Base-by-base conservation (phyloP, 2,113 vertebrate species). In the Alexandromys fortis region DNA sequence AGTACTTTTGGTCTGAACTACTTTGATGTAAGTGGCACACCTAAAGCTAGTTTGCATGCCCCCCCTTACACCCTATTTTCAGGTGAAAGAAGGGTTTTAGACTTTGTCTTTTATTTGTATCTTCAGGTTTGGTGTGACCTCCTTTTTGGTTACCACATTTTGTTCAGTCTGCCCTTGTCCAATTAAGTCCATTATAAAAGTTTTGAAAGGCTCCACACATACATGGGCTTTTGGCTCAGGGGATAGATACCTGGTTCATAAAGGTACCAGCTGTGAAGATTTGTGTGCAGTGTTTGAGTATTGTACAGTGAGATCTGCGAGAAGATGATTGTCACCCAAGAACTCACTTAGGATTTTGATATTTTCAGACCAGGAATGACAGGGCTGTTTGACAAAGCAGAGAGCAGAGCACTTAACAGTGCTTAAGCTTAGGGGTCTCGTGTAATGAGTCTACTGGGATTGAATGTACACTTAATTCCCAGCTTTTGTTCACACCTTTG, bases 381-480 rank as follows among this genome's bases (percentile, higher is more conserved):
- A 68, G 19, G 45, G 9, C 7, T 67, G 0, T 88, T 97, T 67
- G 88, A 88, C 67, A 55, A 45, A 81, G 58, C 49, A 91, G 13
- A n/a, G 38, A 67, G 14, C 70, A 72, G 38, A 67, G 11, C 35
- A 72, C 2, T 86, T 81, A 52, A 21, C 70, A 90, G 89, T 77
- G 58, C 52, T 70, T 78, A 70, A 76, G 30, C n/a, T 86, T 83
- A 91, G 67, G 92, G 38, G 42, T 30, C 63, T 85, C 17, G 55
- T 89, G 55, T 73, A 45, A n/a, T 89, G 82, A 92, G 73, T 88
- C 24, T 72, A 22, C 26, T 91, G 33, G 26, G 13, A 63, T 90
- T 93, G 94, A 82, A 63, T 89, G 21, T 92, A 86, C 16, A 63
- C 65, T 78, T 79, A 76, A 68, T 95, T 91, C 82, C 33, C 42